Evolutionary conservation across 1,140 invertebrate species (phyloP).

Genomic region (Sweltsa coloradensis): DNA sequence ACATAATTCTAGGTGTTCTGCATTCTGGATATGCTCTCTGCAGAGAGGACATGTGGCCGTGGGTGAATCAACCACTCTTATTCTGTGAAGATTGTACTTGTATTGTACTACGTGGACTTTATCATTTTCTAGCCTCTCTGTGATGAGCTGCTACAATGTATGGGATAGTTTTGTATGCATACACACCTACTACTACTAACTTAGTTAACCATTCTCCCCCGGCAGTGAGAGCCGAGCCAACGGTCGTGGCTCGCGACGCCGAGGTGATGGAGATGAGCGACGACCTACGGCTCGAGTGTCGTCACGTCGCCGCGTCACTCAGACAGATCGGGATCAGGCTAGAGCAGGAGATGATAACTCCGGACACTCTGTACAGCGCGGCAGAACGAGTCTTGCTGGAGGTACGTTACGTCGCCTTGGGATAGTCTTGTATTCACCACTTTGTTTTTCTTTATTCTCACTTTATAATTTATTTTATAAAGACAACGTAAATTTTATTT

Average conservation of each 20-base stretch:
- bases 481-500: too few species aligned
- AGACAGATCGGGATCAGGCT: conserved; percentile 7
- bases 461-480: too few species aligned
- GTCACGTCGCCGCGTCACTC: too few species aligned
- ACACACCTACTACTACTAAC: not conserved
- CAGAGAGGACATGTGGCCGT: too few species aligned
- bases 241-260: too few species aligned
- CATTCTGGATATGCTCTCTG: too few species aligned
- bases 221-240: not conserved
- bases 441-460: too few species aligned
- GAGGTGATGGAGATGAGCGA: too few species aligned
- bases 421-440: not conserved
- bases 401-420: conserved; percentile 1
- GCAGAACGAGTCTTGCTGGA: conserved; percentile 4
- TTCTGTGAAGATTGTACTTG: not conserved
- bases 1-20: too few species aligned
- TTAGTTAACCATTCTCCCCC: not conserved
- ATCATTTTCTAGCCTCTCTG: not conserved
- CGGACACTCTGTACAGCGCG: not conserved
- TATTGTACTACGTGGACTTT: not conserved
- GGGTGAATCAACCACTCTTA: too few species aligned
- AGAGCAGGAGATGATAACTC: not conserved
- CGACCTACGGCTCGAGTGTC: too few species aligned
- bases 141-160: not conserved
- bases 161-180: not conserved